Evolutionary conservation across 2,797 vertebrate species (phyloP), one percentile per base, ranked within the genome.

Genomic region (Jordanella pulchra): DNA sequence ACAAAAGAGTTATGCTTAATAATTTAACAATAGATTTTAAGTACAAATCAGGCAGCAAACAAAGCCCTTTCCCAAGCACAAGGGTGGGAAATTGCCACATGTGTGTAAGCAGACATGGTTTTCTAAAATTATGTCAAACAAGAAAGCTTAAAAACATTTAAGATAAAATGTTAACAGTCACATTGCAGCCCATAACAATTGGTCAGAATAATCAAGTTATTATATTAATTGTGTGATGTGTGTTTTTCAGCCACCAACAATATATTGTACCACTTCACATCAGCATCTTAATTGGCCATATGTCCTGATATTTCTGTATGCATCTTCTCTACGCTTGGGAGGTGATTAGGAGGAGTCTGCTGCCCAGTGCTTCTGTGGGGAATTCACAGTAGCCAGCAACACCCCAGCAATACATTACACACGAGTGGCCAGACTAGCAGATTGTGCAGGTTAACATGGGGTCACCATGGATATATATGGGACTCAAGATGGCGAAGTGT

Each of bases 231-330:
- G 58, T 71, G 60, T 63, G 61, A 83, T 53, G 47, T 71, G 54
- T 50, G 63, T 75, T 76, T 73, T 82, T 63, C 54, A 56, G 51
- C 68, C 56, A 71, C 72, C 63, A 65, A 67, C 67, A 51, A 7
- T 72, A 70, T 80, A 77, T 78, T 74, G 69, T 79, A 69, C 63
- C 69, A 67, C 82, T 83, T 82, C 71, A 76, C 27, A 80, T 71
- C 66, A 25, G 30, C 63, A 66, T 72, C 80, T 84, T 92, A 92
- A 92, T 90, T 92, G 89, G 88, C 92, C 91, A 91, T 83, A 87
- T 92, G 89, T 91, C 72, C 84, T 82, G 42, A 74, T 83, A 76
- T 81, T 81, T 86, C 81, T 68, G 80, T 77, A 80, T 75, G 72
- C 45, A 72, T 75, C 72, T 67, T 71, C 56, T 23, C 79, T 66